Evolutionary conservation across 2,888 invertebrate genomes (phyloP), one percentile per base, ranked within the genome.

Genomic region (Neoaliturus tenellus): DNA sequence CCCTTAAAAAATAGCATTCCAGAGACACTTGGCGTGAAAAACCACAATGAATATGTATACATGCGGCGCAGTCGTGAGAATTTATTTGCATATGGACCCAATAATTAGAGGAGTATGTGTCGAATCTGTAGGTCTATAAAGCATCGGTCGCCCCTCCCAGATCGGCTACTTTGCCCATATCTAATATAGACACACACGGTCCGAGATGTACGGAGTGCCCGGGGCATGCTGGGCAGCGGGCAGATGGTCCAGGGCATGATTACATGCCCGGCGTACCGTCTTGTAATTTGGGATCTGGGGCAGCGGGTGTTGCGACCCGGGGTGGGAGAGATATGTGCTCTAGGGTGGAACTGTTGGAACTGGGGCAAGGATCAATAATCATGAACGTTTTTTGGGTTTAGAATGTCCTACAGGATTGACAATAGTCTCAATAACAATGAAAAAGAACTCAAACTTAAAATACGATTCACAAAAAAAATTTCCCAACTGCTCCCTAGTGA

Each of bases 81-180:
- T 41, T 82, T 82, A 82, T 82, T 82, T 82, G 82, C 82, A 82
- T 82, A 82, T 73, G 73, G 73, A 82, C 82, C 82, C 58, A 82
- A 73, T 82, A 82, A 82, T 82, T 82, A 82, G 33, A 55, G 67
- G 73, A 73, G 73, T 73, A 82, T 82, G 82, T 82, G 82, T 82
- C 82, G 82, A 82, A 82, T 82, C 82, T 82, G 55, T 41, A 58
- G 69, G 82, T 28, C 82, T 55, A 82, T 82, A 82, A 82, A 82
- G 55, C 82, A 82, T 82, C 33, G 71, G 1, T 10, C 23, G 58
- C 82, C 48, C 82, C 82, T 23, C 82, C 82, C 33, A 20, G 55
- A 25, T 25, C 58, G 73, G 73, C 82, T 82, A 82, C 82, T 82
- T 82, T 82, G 82, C 48, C 82, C 82, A 82, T 82, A 73, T 82